phyloP scores from a whole-genome alignment of 2,888 invertebrate genomes.

The Phymatocera aterrima region DNA sequence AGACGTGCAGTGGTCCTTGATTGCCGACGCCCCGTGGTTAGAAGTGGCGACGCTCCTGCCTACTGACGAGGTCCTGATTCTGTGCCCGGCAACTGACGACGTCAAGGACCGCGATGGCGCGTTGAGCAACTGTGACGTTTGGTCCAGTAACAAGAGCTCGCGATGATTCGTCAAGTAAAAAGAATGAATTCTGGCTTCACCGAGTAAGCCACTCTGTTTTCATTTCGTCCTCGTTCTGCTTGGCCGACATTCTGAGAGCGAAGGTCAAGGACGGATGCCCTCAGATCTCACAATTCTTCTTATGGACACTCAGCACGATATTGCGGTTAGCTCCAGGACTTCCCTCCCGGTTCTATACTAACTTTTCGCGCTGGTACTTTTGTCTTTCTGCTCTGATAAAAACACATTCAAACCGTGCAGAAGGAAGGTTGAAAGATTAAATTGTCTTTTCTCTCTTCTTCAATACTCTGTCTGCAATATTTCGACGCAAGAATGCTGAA shows the following conservation, averaged over 20 bases:
- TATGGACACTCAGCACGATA: conserved; percentile 8
- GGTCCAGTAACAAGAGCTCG: conserved; percentile 19
- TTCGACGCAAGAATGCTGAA: too few species aligned
- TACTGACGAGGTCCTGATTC: conserved; percentile 42
- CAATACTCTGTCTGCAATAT: neutral
- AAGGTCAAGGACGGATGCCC: conserved; percentile 40
- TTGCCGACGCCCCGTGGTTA: conserved; percentile 51
- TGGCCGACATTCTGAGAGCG: conserved; percentile 13
- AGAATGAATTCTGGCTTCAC: conserved; percentile 32
- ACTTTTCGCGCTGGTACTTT: neutral
- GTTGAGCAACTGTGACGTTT: neutral
- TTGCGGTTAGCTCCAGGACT: conserved; percentile 23
- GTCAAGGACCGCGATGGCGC: conserved; percentile 7
- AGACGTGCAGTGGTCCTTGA: conserved; percentile 59
- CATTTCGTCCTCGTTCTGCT: conserved; percentile 33
- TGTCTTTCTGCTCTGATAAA: neutral
- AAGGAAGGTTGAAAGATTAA: conserved; percentile 23
- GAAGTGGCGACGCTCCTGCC: conserved; percentile 31
- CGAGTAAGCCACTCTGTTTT: conserved; percentile 37
- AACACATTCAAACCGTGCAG: neutral
- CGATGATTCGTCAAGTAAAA: neutral
- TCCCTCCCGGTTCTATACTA: conserved; percentile 10
- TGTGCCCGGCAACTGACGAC: conserved; percentile 16
- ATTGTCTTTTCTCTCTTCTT: neutral
- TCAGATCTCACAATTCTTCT: conserved; percentile 18